Conservation (phyloP, 1,140 invertebrate species). For the Drosophila ercepeae region DNA sequence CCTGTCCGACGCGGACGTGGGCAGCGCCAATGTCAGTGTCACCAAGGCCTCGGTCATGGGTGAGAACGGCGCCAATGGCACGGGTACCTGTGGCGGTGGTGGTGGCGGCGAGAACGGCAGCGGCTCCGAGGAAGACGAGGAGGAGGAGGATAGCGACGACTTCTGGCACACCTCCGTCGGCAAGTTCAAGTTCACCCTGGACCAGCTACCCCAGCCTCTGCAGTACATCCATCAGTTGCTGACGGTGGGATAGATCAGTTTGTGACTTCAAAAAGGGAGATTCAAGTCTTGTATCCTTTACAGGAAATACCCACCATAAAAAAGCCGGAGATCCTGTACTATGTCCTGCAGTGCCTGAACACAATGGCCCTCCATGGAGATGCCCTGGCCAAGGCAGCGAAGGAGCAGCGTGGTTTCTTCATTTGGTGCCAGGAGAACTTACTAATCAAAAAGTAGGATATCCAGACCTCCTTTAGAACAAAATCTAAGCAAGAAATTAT, state of each 20-base stretch:
- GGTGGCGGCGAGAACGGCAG: conserved; percentile 85
- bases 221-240: conserved; percentile 96
- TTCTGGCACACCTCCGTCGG: conserved; percentile 97
- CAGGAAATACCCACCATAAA: conserved; percentile 90
- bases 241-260: conserved; percentile 87
- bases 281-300: no score
- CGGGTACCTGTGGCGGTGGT: conserved; percentile 49
- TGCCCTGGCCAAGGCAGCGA: conserved; percentile 93
- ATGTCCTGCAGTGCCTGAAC: conserved; percentile 96
- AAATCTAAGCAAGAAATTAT: background rate
- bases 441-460: conserved; percentile 94
- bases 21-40: conserved; percentile 79
- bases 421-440: conserved; percentile 99
- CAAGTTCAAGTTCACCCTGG: conserved; percentile 95
- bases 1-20: conserved; percentile 94
- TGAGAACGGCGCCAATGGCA: conserved; percentile 82
- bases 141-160: conserved; percentile 90
- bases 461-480: rapidly evolving
- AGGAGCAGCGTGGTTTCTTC: conserved; percentile 97
- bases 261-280: no score
- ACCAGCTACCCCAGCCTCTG: conserved; percentile 95
- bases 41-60: conserved; percentile 84
- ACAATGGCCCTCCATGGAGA: conserved; percentile 97
- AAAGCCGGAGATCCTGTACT: conserved; percentile 97
- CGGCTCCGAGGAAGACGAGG: conserved; percentile 86